phyloP scores from a whole-genome alignment of 2,888 invertebrate genomes.

The Encarsia formosa region DNA sequence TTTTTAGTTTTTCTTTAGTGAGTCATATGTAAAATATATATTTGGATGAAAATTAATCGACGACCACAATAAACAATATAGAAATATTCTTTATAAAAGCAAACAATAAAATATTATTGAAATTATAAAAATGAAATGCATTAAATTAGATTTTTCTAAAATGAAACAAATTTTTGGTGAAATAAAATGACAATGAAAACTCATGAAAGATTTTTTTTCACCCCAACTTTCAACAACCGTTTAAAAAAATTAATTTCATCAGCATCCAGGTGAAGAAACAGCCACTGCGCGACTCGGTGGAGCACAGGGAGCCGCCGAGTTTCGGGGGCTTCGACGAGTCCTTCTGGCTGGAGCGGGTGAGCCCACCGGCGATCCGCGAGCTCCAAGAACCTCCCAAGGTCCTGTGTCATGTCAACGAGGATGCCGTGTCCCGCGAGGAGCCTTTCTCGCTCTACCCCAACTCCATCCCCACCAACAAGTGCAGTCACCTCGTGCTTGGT shows the following conservation, averaged over 20 bases:
- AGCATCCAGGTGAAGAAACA: conserved; percentile 42
- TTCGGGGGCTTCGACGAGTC: conserved; percentile 37
- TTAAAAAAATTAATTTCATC: not conserved
- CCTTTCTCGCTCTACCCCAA: conserved; percentile 64
- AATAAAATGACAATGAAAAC: no score
- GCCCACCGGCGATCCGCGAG: conserved; percentile 41
- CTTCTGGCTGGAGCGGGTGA: conserved; percentile 46
- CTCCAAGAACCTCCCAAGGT: conserved; percentile 44
- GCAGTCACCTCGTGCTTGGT: conserved; percentile 72
- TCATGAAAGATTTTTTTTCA: no score
- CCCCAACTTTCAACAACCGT: not conserved
- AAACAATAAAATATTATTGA: no score
- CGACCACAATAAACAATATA: no score
- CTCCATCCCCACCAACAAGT: conserved; percentile 62
- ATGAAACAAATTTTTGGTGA: no score
- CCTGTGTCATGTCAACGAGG: conserved; percentile 68
- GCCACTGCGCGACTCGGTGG: conserved; percentile 70
- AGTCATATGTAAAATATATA: no score
- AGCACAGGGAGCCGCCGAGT: conserved; percentile 50
- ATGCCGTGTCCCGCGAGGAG: conserved; percentile 64
- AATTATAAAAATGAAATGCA: no score
- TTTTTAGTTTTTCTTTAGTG: no score
- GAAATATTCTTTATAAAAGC: no score
- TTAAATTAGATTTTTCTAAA: no score
- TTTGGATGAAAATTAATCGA: no score